phyloP scores from a whole-genome alignment of 2,888 invertebrate species.

The Eilema sororculum region DNA sequence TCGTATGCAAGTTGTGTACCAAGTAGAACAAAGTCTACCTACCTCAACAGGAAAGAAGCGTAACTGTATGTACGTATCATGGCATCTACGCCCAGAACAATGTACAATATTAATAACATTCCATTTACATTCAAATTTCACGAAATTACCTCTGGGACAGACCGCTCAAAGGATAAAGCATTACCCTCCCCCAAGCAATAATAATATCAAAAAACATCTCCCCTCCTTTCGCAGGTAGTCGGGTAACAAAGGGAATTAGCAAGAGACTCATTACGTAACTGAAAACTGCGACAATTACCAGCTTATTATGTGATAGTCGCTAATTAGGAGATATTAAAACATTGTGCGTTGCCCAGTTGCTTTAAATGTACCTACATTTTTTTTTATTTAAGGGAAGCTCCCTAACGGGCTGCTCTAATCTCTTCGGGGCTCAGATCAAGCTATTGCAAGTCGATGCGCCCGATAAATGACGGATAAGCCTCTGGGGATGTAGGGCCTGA shows the following conservation, averaged over 20 bases:
- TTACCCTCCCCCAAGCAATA: conserved; percentile 5
- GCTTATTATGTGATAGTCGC: conserved; percentile 25
- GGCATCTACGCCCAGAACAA: not conserved
- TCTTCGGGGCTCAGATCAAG: too few relatives aligned
- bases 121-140: conserved; percentile 38
- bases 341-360: not conserved
- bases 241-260: conserved; percentile 31
- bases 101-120: conserved; percentile 33
- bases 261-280: conserved; percentile 24
- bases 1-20: not conserved
- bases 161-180: conserved; percentile 23
- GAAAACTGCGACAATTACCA: conserved; percentile 32
- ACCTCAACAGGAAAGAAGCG: not conserved
- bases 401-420: too few relatives aligned
- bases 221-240: conserved; percentile 11
- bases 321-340: conserved; percentile 29
- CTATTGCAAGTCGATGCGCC: too few relatives aligned
- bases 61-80: not conserved
- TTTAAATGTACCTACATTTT: not conserved
- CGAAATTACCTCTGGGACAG: conserved; percentile 35
- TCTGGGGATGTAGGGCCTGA: too few relatives aligned
- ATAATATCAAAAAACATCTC: conserved; percentile 13
- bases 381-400: too few relatives aligned
- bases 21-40: not conserved
- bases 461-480: not conserved